Evolutionary conservation across 2,888 invertebrate species (phyloP).

Genomic region (Drosophila suboccidentalis): DNA sequence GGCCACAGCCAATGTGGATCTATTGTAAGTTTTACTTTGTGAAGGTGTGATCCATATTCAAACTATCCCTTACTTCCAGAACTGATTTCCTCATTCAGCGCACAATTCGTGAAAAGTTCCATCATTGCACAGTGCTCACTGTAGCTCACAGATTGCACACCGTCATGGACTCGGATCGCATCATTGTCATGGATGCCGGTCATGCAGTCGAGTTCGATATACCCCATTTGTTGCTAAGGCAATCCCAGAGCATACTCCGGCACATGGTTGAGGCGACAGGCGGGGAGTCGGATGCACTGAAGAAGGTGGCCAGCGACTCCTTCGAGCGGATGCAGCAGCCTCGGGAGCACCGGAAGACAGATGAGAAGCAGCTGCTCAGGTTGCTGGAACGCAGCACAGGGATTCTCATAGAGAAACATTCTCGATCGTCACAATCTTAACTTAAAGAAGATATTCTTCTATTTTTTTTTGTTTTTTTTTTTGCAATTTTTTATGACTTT

Average conservation of each 20-base stretch:
- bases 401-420: conserved; percentile 41
- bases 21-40: conserved; percentile 84
- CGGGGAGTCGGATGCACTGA: conserved; percentile 84
- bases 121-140: conserved; percentile 93
- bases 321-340: conserved; percentile 49
- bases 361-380: conserved; percentile 33
- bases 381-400: conserved; percentile 42
- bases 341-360: neutral
- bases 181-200: conserved; percentile 94
- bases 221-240: conserved; percentile 88
- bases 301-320: conserved; percentile 85
- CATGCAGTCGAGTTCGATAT: conserved; percentile 90
- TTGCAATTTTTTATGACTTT: neutral
- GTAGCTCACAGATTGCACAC: conserved; percentile 96
- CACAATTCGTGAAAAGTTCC: conserved; percentile 92
- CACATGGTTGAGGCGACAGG: conserved; percentile 90
- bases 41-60: neutral
- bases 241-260: conserved; percentile 87
- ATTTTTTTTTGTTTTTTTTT: conserved; percentile 18
- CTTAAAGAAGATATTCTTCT: neutral
- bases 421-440: conserved; percentile 7
- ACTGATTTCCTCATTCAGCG: conserved; percentile 94
- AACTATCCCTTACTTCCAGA: conserved; percentile 45
- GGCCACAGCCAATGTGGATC: conserved; percentile 90
- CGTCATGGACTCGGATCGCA: conserved; percentile 95